Percentiles rank a stretch among this genome's conserved stretches.
phyloP scores from a whole-genome alignment of 2,888 invertebrate genomes.

The Trichogramma dendrolimi region DNA sequence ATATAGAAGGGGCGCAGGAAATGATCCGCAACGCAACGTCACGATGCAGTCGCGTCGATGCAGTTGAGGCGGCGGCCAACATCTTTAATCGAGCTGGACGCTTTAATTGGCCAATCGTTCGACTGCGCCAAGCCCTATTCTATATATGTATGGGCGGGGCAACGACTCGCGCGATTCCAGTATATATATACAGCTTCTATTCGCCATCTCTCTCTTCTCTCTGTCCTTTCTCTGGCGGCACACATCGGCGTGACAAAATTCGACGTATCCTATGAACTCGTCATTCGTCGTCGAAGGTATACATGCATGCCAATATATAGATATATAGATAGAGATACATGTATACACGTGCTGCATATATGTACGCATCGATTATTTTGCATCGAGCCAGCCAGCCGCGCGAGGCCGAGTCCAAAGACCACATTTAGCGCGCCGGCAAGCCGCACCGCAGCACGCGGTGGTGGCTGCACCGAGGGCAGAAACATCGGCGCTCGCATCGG shows the following conservation, averaged over 20 bases:
- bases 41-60: too few relatives aligned
- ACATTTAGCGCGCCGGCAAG: not conserved
- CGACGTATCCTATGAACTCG: too few relatives aligned
- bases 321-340: not conserved
- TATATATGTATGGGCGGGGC: too few relatives aligned
- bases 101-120: constrained; percentile 1
- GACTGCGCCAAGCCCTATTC: not conserved
- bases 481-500: too few relatives aligned
- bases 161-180: too few relatives aligned
- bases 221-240: too few relatives aligned
- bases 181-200: not conserved
- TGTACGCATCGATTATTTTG: constrained; percentile 6
- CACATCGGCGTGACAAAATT: too few relatives aligned
- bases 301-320: not conserved
- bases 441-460: not conserved
- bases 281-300: too few relatives aligned
- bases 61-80: too few relatives aligned
- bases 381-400: not conserved
- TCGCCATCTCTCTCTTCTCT: not conserved
- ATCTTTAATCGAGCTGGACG: not conserved
- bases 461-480: not conserved
- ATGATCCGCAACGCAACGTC: too few relatives aligned
- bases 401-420: not conserved
- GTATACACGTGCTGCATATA: not conserved
- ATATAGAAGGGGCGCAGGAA: too few relatives aligned